These are phyloP conservation scores for Andricus curvator DNA, from an alignment of 2,888 invertebrate species.

Conservation along the genomic window DNA sequence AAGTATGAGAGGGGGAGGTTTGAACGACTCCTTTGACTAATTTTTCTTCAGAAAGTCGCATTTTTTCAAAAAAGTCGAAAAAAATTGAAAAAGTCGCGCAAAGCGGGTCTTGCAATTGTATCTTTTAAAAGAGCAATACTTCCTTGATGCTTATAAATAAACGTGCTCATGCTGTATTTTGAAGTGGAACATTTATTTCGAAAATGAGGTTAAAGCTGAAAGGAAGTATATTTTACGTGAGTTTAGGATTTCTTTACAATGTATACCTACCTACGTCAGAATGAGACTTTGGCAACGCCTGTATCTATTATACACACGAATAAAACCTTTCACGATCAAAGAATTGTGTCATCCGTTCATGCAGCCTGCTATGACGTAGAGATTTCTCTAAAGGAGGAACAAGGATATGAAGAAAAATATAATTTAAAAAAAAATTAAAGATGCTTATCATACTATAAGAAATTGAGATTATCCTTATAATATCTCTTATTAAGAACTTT, in stretches of 20 bases:
- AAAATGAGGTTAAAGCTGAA: conserved; percentile 31
- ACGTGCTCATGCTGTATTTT: background rate
- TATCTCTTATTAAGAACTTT: too few relatives aligned
- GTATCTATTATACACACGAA: conserved; percentile 32
- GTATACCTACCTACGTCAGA: conserved; percentile 20
- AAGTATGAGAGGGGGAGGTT: too few relatives aligned
- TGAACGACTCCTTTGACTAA: too few relatives aligned
- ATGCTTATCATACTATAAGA: background rate
- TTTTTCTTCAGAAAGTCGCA: too few relatives aligned
- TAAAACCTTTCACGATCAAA: conserved; percentile 25
- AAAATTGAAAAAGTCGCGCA: too few relatives aligned
- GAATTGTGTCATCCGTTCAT: conserved; percentile 37
- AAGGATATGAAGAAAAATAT: background rate
- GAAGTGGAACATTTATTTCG: background rate
- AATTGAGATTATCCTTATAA: background rate
- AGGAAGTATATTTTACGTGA: conserved; percentile 15
- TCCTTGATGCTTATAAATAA: background rate
- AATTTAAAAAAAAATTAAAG: background rate
- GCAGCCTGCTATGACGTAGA: conserved; percentile 34
- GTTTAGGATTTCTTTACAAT: conserved; percentile 33
- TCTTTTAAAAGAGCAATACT: background rate
- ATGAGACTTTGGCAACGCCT: conserved; percentile 24
- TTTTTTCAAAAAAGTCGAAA: too few relatives aligned
- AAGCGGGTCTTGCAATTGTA: background rate
- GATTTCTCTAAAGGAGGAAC: conserved; percentile 23